Evolutionary conservation across 2,797 vertebrate species (phyloP).

Genomic region (Crenichthys baileyi): DNA sequence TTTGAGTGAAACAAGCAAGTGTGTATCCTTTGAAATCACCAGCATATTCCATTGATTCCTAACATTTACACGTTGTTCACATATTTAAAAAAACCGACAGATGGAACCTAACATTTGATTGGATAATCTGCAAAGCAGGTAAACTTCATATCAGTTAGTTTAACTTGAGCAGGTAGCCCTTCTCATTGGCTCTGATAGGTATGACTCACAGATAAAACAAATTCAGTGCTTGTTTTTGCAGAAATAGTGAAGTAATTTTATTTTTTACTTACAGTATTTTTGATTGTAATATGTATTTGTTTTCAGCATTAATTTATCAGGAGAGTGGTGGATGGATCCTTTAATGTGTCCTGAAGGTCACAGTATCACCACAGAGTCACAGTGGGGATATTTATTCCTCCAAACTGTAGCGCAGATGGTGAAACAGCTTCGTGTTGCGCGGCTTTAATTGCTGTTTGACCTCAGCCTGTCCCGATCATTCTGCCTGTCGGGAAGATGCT

Average conservation of each 20-base stretch:
- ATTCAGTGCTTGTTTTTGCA: not conserved
- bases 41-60: not conserved
- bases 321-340: not conserved
- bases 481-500: conserved; percentile 4
- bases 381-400: not conserved
- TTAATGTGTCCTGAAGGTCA: not conserved
- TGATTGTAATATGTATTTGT: too few species aligned
- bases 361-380: not conserved
- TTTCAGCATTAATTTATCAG: too few species aligned
- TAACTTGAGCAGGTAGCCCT: not conserved
- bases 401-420: conserved; percentile 3
- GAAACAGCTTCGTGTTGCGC: conserved; percentile 10
- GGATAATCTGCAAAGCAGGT: not conserved
- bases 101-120: not conserved
- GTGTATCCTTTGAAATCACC: not conserved
- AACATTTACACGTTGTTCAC: not conserved
- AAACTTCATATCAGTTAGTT: not conserved
- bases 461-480: not conserved
- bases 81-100: too few species aligned
- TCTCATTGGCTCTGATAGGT: not conserved
- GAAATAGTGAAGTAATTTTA: too few species aligned
- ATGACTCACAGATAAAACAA: not conserved
- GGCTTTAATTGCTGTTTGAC: conserved; percentile 19
- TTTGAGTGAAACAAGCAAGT: not conserved
- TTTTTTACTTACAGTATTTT: not conserved